phyloP scores from a whole-genome alignment of 2,113 vertebrate genomes.

The Rhynchopsitta pachyrhyncha region DNA sequence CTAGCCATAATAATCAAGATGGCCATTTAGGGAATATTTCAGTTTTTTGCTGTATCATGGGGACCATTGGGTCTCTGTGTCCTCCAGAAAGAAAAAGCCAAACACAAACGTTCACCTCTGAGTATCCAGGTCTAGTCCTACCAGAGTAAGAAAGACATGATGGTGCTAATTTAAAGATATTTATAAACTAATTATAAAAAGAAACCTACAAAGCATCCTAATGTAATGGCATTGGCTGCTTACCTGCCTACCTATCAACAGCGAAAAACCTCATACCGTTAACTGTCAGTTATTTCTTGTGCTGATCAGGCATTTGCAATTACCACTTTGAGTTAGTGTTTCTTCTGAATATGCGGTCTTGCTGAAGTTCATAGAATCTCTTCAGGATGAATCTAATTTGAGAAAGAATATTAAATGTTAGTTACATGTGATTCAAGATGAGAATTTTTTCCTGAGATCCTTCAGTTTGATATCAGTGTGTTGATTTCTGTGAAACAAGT shows the following conservation, averaged over 20 bases:
- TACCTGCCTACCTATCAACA: neutral
- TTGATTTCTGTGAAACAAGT: slow-evolving; percentile 14
- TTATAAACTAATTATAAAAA: neutral
- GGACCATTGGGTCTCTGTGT: neutral
- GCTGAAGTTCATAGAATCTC: neutral
- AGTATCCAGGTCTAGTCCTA: neutral
- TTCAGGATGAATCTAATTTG: neutral
- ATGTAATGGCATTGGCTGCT: neutral
- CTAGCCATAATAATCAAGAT: neutral
- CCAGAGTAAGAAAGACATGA: neutral
- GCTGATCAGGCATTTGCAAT: neutral
- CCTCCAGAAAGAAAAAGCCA: neutral
- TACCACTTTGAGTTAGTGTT: neutral
- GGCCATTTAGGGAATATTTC: neutral
- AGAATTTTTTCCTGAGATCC: neutral
- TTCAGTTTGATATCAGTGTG: neutral
- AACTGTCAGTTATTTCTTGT: neutral
- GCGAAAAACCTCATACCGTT: neutral
- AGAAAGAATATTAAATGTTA: slow-evolving; percentile 4
- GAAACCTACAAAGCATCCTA: neutral
- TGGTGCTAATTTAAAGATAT: neutral
- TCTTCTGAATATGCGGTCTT: neutral
- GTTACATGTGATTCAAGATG: neutral
- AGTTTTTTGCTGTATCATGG: fast-evolving
- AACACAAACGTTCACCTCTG: neutral